Base-by-base conservation (phyloP, 2,113 vertebrate species). In the Amphiprion ocellaris region DNA sequence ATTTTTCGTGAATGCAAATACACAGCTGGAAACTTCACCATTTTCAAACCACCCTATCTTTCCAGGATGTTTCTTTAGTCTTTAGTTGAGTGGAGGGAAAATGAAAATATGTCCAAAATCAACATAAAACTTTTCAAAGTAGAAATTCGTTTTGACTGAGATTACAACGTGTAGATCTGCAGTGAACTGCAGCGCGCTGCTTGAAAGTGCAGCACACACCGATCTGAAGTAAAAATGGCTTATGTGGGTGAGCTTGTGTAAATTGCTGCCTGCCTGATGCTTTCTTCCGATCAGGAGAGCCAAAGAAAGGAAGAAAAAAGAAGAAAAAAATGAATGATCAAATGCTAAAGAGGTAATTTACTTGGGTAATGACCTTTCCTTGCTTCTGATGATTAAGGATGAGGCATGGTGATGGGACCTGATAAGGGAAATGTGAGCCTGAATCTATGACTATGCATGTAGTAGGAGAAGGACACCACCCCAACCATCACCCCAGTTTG, bases 1-100 rank as follows among this genome's bases (percentile, higher is more conserved):
- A 66, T 86, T 85, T 90, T 89, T 71, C 19, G 62, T 69, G 84
- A 89, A 93, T 88, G 85, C 75, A 89, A 89, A 93, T 88, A 74
- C 49, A 47, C 24, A 54, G 71, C 73, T 55, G 73, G 58, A 88
- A 89, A 86, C 69, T 59, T 88, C 28, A 76, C 60, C 17, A 69
- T 87, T 85, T 89, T 84, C 58, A 69, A 63, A 74, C 50, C 10
- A 37, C 76, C 58, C 87, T 81, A 82, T 82, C 10, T 70, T 83
- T 74, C 64, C 23, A 67, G 47, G 64, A 76, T 37, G 77, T 54
- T 64, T 87, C 54, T 72, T 76, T 79, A 54, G 6, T 87, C 54
- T 72, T 76, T 79, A 54, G 6, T 28, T 44, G 26, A 76, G n/a
- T 66, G 44, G 33, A 61, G 30, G 50, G 28, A 70, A 60, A 56